Percentiles rank a stretch among this genome's conserved stretches.
phyloP scores from a whole-genome alignment of 2,797 vertebrate species.

The Myotis myotis region DNA sequence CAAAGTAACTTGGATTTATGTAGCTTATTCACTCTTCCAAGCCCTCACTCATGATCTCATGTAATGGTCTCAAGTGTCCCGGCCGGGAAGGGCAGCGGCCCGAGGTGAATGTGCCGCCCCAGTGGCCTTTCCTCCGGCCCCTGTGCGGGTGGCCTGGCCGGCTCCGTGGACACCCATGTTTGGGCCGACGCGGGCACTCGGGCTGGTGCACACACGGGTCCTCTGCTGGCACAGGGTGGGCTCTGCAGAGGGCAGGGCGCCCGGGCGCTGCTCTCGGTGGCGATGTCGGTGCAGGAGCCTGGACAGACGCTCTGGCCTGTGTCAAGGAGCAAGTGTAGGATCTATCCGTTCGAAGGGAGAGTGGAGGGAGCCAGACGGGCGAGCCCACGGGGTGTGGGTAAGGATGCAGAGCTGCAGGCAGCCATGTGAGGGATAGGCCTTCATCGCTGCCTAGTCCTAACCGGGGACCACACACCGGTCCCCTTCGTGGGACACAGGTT shows the following conservation, averaged over 20 bases:
- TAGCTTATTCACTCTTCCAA: background rate
- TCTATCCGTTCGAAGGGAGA: background rate
- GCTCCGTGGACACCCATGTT: background rate
- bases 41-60: background rate
- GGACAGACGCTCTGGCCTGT: background rate
- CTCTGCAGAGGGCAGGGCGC: background rate
- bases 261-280: background rate
- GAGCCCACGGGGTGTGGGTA: rapidly evolving
- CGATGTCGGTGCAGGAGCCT: background rate
- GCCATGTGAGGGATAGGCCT: background rate
- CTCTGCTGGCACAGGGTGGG: background rate
- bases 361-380: background rate
- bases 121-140: background rate
- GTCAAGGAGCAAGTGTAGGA: background rate
- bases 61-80: background rate
- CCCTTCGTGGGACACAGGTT: background rate
- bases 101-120: background rate
- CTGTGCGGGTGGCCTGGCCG: rapidly evolving
- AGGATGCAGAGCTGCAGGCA: rapidly evolving
- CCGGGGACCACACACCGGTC: background rate
- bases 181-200: background rate
- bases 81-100: background rate
- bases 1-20: background rate
- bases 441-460: background rate
- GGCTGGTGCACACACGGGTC: background rate